phyloP scores from a whole-genome alignment of 1,140 invertebrate species.

The Venturia canescens region DNA sequence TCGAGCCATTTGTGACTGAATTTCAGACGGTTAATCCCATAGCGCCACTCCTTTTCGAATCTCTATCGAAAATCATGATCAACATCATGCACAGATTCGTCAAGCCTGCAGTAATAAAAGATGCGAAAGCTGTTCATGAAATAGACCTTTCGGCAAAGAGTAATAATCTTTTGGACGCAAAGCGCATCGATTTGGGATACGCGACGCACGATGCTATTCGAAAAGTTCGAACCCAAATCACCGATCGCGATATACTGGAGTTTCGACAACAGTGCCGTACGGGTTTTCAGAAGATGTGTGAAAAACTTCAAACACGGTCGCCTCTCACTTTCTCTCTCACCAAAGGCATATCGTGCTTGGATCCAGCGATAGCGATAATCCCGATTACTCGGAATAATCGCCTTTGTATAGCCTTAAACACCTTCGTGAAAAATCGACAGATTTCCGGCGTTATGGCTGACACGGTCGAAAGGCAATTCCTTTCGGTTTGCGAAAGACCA shows the following conservation, averaged over 20 bases:
- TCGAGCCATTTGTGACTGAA: slow-evolving; percentile 29
- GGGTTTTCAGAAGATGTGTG: slow-evolving; percentile 26
- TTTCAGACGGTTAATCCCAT: slow-evolving; percentile 17
- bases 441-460: slow-evolving; percentile 41
- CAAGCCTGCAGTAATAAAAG: slow-evolving; percentile 21
- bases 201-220: slow-evolving; percentile 29
- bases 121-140: slow-evolving; percentile 8
- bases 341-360: slow-evolving; percentile 44
- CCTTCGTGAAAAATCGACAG: slow-evolving; percentile 22
- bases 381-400: slow-evolving; percentile 16
- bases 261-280: slow-evolving; percentile 43
- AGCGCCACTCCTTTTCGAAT: slow-evolving; percentile 30
- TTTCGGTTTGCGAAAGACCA: slow-evolving; percentile 25
- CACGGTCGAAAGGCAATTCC: slow-evolving; percentile 40
- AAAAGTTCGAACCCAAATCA: slow-evolving; percentile 25
- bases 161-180: slow-evolving; percentile 39
- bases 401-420: slow-evolving; percentile 23
- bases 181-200: slow-evolving; percentile 42
- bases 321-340: slow-evolving; percentile 30
- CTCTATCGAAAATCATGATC: slow-evolving; percentile 9
- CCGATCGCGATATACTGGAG: slow-evolving; percentile 36
- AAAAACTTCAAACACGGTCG: slow-evolving; percentile 31
- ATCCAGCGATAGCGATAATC: slow-evolving; percentile 33
- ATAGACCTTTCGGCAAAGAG: slow-evolving; percentile 35
- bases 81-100: slow-evolving; percentile 31